These are phyloP conservation scores for Triplophysa bombifrons DNA, from an alignment of 2,797 vertebrate species.

Conservation along the genomic window DNA sequence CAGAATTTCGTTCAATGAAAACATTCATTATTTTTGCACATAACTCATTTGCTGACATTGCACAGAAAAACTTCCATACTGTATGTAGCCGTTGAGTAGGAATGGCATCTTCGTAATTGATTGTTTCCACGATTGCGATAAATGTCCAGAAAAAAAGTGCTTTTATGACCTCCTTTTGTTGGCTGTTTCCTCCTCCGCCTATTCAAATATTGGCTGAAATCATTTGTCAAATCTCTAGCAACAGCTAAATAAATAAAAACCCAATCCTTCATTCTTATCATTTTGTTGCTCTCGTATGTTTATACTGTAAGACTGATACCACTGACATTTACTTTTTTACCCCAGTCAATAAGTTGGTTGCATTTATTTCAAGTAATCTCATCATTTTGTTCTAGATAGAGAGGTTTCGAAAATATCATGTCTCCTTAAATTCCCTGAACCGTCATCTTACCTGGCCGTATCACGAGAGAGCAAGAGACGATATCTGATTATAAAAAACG, in stretches of 20 bases:
- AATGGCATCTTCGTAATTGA: background rate
- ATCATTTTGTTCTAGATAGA: constrained; percentile 28
- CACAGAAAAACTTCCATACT: background rate
- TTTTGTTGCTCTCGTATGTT: constrained; percentile 30
- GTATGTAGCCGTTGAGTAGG: background rate
- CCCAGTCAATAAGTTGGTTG: background rate
- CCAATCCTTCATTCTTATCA: constrained; percentile 26
- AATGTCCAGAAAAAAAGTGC: background rate
- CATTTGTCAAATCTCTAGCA: constrained; percentile 30
- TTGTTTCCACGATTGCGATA: background rate
- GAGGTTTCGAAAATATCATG: constrained; percentile 32
- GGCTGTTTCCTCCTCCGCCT: constrained; percentile 33
- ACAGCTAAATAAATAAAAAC: constrained; percentile 28
- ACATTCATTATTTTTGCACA: constrained; percentile 1
- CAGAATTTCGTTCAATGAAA: background rate
- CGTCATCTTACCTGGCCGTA: background rate
- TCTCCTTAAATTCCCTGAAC: constrained; percentile 50
- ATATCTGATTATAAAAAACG: constrained; percentile 31
- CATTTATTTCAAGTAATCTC: constrained; percentile 31
- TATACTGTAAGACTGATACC: constrained; percentile 21
- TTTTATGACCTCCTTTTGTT: constrained; percentile 9
- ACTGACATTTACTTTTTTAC: constrained; percentile 32
- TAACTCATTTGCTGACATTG: background rate
- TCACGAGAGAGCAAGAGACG: constrained; percentile 5
- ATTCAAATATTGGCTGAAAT: constrained; percentile 37